Evolutionary conservation across 2,888 invertebrate species (phyloP).

Genomic region (Oeneis ivallda): DNA sequence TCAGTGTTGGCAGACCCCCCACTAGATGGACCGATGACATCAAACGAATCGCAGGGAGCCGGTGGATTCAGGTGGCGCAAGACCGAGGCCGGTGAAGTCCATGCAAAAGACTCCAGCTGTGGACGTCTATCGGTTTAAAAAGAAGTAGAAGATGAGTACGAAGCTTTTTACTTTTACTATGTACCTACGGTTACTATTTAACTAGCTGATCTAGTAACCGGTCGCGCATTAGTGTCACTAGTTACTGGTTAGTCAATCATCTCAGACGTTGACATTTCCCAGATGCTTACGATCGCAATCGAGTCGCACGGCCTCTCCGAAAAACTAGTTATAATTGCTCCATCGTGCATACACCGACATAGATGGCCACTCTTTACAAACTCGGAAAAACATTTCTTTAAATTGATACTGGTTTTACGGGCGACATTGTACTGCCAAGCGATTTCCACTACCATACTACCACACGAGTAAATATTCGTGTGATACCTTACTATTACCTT

Average conservation of each 20-base stretch:
- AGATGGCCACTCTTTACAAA: conserved; percentile 1
- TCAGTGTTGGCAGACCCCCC: no score
- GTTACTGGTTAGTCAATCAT: conserved; percentile 15
- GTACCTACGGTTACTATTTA: not conserved
- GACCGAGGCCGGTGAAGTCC: no score
- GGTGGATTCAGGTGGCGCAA: no score
- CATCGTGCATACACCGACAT: conserved; percentile 5
- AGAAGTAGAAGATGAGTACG: not conserved
- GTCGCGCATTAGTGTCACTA: not conserved
- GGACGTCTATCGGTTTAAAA: no score
- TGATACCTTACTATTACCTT: no score
- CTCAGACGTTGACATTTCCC: conserved; percentile 17
- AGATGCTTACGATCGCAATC: conserved; percentile 15
- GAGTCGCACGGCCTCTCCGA: conserved; percentile 18
- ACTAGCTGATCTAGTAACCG: conserved; percentile 1
- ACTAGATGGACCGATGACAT: no score
- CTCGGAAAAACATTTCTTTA: conserved; percentile 10
- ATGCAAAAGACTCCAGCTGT: no score
- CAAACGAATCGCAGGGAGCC: no score
- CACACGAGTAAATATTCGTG: no score
- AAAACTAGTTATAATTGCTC: conserved; percentile 22
- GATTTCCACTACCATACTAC: no score
- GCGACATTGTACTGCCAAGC: not conserved
- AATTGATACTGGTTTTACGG: not conserved
- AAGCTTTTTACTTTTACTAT: not conserved